phyloP scores from a whole-genome alignment of 2,888 invertebrate species.

The Caenorhabditis sp. region DNA sequence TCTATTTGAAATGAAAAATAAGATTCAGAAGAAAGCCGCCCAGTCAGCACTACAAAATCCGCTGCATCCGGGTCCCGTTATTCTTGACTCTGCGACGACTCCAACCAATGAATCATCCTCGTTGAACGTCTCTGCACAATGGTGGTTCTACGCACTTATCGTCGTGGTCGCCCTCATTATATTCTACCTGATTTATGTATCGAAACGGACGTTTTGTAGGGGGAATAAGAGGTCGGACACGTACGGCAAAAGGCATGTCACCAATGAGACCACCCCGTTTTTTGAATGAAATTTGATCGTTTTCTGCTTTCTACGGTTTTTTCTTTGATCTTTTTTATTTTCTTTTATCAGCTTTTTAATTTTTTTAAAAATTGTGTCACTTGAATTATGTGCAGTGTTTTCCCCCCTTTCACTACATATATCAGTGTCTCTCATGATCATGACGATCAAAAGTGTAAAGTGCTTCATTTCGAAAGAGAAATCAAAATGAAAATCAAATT shows the following conservation, averaged over 20 bases:
- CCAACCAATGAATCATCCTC: conserved; percentile 30
- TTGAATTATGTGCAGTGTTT: conserved; percentile 63
- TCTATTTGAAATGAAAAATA: too few relatives aligned
- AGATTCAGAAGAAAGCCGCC: too few relatives aligned
- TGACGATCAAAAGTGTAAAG: too few relatives aligned
- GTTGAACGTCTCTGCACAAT: conserved; percentile 20
- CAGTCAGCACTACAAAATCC: background rate
- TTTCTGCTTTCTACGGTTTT: too few relatives aligned
- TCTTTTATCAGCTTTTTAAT: conserved; percentile 18
- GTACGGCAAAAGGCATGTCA: conserved; percentile 7
- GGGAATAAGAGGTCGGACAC: too few relatives aligned
- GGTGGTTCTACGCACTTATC: conserved; percentile 47
- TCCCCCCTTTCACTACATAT: conserved; percentile 40
- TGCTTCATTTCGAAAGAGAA: too few relatives aligned
- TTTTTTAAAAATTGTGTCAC: conserved; percentile 52
- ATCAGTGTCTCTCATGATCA: conserved; percentile 34
- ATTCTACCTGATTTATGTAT: conserved; percentile 50
- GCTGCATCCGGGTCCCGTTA: conserved; percentile 42
- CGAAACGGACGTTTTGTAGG: conserved; percentile 12
- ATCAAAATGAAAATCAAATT: too few relatives aligned
- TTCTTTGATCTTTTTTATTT: conserved; percentile 5
- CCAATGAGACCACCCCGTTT: conserved; percentile 36
- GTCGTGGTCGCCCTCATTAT: conserved; percentile 44
- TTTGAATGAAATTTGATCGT: conserved; percentile 37
- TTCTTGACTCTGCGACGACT: background rate